These are phyloP conservation scores for Alcedo atthis DNA, from an alignment of 2,797 vertebrate genomes.

Conservation along the genomic window DNA sequence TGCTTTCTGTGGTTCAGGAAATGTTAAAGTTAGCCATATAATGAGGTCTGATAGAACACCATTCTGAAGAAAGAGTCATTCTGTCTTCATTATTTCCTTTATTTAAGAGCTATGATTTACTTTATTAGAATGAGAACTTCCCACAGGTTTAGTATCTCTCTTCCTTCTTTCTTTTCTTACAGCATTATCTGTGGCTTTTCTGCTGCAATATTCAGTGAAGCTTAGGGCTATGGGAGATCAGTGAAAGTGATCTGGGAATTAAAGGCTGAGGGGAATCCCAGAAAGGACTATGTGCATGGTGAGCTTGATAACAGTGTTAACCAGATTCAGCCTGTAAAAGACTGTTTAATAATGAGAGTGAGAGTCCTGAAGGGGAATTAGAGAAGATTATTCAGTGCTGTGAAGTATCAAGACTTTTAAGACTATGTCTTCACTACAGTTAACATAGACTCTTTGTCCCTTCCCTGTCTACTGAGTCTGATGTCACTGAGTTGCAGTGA, in stretches of 20 bases:
- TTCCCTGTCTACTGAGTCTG: not conserved
- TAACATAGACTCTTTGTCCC: not conserved
- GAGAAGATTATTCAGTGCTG: not conserved
- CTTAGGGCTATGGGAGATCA: not conserved
- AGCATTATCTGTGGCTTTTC: not conserved
- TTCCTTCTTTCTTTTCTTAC: not conserved
- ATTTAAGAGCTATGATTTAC: not conserved
- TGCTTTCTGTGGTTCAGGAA: not conserved
- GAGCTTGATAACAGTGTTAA: not conserved
- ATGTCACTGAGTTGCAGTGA: not conserved
- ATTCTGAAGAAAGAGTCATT: not conserved
- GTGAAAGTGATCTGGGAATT: not conserved
- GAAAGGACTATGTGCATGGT: not conserved
- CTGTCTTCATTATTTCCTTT: not conserved
- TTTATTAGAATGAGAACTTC: not conserved
- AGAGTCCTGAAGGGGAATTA: not conserved
- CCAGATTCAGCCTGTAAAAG: not conserved
- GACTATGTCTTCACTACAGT: not conserved
- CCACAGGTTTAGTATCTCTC: not conserved
- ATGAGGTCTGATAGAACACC: not conserved
- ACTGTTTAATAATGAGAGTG: not conserved
- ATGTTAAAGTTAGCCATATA: not conserved
- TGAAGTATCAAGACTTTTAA: not conserved
- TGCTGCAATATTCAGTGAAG: not conserved
- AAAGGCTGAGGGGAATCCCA: conserved; percentile 7